Evolutionary conservation across 2,797 vertebrate species (phyloP).

Genomic region (Avahi laniger): DNA sequence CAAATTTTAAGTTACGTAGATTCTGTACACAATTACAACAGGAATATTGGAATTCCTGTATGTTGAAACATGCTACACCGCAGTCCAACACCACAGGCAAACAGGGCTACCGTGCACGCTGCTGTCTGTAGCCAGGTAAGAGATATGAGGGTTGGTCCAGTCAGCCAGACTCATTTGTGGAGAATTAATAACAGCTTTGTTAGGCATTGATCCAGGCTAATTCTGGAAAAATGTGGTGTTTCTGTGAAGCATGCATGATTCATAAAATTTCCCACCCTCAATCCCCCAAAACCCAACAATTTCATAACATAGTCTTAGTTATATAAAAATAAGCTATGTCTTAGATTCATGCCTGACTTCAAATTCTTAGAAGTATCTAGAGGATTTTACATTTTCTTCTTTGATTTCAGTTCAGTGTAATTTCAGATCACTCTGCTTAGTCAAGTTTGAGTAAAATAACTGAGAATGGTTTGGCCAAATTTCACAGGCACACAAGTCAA

Average conservation of each 20-base stretch:
- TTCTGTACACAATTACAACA: conserved; percentile 93
- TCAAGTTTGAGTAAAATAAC: conserved; percentile 41
- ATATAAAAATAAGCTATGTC: conserved; percentile 84
- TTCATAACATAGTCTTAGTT: conserved; percentile 62
- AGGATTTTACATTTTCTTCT: conserved; percentile 71
- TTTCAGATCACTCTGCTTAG: conserved; percentile 51
- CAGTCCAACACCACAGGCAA: conserved; percentile 48
- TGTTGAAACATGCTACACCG: conserved; percentile 53
- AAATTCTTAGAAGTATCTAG: conserved; percentile 62
- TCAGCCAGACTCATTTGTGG: neutral
- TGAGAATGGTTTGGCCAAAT: conserved; percentile 32
- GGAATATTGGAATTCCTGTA: conserved; percentile 42
- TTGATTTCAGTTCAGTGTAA: conserved; percentile 63
- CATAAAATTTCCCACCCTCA: conserved; percentile 16
- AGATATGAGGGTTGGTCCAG: neutral
- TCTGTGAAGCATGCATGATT: conserved; percentile 54
- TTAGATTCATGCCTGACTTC: conserved; percentile 68
- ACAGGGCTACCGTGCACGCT: neutral
- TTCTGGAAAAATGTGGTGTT: conserved; percentile 66
- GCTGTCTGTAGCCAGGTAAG: neutral
- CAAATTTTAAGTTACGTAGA: conserved; percentile 89
- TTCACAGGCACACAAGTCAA: conserved; percentile 44
- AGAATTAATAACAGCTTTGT: conserved; percentile 47
- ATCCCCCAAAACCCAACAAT: neutral
- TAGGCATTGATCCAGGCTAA: conserved; percentile 78